A percentile compares a stretch with the other conserved stretches of the same genome.
These are phyloP conservation scores for Seriola dumerili DNA, from an alignment of 2,113 vertebrate genomes.

Conservation along the genomic window DNA sequence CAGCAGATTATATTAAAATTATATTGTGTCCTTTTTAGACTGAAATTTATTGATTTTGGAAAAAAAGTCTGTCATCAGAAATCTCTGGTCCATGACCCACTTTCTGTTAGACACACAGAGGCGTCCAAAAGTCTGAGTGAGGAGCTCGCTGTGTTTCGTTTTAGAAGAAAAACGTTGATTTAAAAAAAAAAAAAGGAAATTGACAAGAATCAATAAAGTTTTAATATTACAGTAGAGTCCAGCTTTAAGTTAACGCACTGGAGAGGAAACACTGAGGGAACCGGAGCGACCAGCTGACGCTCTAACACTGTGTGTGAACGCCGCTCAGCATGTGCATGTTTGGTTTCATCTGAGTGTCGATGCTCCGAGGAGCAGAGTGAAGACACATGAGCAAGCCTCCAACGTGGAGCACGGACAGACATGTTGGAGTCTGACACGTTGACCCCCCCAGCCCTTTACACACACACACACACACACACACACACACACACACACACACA, in stretches of 20 bases:
- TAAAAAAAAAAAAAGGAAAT: too few relatives aligned
- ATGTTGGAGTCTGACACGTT: conserved; percentile 29
- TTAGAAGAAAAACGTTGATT: too few relatives aligned
- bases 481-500: neutral
- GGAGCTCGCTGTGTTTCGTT: too few relatives aligned
- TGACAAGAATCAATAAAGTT: too few relatives aligned
- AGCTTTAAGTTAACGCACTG: neutral
- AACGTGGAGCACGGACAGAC: conserved; percentile 51
- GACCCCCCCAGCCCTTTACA: conserved; percentile 35
- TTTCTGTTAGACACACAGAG: neutral
- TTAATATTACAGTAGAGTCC: neutral
- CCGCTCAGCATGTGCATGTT: conserved; percentile 80
- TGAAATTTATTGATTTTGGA: too few relatives aligned
- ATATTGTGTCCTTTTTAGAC: too few relatives aligned
- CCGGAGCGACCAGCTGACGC: conserved; percentile 68
- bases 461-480: conserved; percentile 4
- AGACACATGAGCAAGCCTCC: conserved; percentile 46
- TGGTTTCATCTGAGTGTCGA: conserved; percentile 61
- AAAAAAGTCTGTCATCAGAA: neutral
- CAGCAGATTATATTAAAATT: too few relatives aligned
- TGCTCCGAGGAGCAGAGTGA: conserved; percentile 47
- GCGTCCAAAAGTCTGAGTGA: too few relatives aligned
- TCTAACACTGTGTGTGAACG: conserved; percentile 46
- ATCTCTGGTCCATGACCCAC: neutral
- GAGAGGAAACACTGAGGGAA: conserved; percentile 29